phyloP scores from a whole-genome alignment of 2,797 vertebrate species.

The Acanthopagrus latus region DNA sequence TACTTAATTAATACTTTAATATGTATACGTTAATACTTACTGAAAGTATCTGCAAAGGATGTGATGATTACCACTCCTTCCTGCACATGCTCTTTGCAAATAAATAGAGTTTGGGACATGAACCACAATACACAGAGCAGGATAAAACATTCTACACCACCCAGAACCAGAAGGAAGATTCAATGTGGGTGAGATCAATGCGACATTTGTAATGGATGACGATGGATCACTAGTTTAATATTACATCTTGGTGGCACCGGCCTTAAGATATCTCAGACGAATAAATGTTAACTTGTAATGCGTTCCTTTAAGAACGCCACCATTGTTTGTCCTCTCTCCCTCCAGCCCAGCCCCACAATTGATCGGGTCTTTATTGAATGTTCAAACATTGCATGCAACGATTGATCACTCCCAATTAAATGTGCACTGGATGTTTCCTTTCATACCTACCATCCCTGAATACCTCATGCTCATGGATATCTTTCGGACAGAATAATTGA shows the following conservation, averaged over 20 bases:
- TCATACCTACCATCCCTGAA: constrained; percentile 71
- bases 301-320: constrained; percentile 87
- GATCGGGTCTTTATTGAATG: constrained; percentile 95
- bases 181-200: constrained; percentile 90
- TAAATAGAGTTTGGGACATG: constrained; percentile 13
- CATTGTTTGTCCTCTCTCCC: constrained; percentile 92
- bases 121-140: constrained; percentile 45
- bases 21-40: too few relatives aligned
- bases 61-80: constrained; percentile 15
- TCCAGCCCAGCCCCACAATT: constrained; percentile 84
- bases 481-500: constrained; percentile 74
- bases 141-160: constrained; percentile 57
- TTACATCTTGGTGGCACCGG: constrained; percentile 88
- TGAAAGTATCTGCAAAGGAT: constrained; percentile 9
- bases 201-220: constrained; percentile 90
- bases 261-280: constrained; percentile 89
- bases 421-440: constrained; percentile 89
- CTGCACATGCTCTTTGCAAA: constrained; percentile 27
- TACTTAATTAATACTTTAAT: too few relatives aligned
- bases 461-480: constrained; percentile 24
- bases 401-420: constrained; percentile 98
- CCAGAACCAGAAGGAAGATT: constrained; percentile 78
- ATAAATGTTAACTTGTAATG: constrained; percentile 98
- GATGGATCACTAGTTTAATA: constrained; percentile 94
- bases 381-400: constrained; percentile 88